Conservation (phyloP, 2,888 invertebrate genomes). For the Tinea semifulvella region DNA sequence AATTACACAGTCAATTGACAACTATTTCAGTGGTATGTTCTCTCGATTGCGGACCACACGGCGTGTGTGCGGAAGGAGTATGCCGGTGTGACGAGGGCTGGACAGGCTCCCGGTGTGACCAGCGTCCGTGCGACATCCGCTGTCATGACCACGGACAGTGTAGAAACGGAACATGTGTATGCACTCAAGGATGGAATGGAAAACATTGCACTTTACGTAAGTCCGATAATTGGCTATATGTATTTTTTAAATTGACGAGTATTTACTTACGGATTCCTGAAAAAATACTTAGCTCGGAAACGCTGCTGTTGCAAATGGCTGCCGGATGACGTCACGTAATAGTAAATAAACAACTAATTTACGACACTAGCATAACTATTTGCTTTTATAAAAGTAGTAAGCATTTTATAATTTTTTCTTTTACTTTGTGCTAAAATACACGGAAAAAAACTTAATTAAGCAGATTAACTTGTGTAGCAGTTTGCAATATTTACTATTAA, state of each 20-base stretch:
- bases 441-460: too few species aligned
- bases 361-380: too few species aligned
- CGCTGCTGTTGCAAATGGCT: too few species aligned
- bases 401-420: too few species aligned
- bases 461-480: too few species aligned
- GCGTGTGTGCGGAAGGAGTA: slow-evolving; percentile 90
- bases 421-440: too few species aligned
- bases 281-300: too few species aligned
- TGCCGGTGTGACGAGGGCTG: slow-evolving; percentile 94
- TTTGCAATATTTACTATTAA: too few species aligned
- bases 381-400: too few species aligned
- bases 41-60: slow-evolving; percentile 92
- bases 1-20: too few species aligned
- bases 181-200: slow-evolving; percentile 98
- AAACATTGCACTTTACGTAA: slow-evolving; percentile 96
- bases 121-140: slow-evolving; percentile 88
- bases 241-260: background rate
- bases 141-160: slow-evolving; percentile 97
- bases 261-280: background rate
- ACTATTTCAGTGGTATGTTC: slow-evolving; percentile 88
- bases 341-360: too few species aligned
- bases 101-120: slow-evolving; percentile 93
- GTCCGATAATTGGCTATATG: slow-evolving; percentile 29
- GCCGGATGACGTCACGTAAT: too few species aligned
- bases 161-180: slow-evolving; percentile 97